Conservation (phyloP, 2,113 vertebrate species). For the Oceanodroma tethys region DNA sequence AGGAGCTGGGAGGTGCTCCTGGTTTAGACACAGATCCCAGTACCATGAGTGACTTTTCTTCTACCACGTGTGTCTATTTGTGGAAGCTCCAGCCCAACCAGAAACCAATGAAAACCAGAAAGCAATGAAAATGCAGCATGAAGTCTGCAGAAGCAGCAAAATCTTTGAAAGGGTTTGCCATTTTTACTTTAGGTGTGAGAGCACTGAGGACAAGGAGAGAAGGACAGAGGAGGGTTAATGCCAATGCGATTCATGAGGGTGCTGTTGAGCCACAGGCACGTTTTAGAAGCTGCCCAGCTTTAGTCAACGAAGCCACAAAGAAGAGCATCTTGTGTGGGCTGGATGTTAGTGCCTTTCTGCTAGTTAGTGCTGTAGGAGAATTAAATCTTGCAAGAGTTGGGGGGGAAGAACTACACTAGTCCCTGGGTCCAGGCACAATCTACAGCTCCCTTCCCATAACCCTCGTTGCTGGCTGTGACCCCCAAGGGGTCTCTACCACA, state of each 20-base stretch:
- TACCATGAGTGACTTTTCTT: not conserved
- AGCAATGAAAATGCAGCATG: not conserved
- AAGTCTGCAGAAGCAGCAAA: not conserved
- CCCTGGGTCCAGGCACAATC: not conserved
- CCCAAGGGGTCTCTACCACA: not conserved
- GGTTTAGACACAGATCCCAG: not conserved
- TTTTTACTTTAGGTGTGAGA: not conserved
- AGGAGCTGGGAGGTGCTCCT: not conserved
- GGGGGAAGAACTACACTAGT: not conserved
- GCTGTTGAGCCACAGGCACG: not conserved
- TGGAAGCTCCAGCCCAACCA: not conserved
- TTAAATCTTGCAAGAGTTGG: not conserved
- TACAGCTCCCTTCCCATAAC: not conserved
- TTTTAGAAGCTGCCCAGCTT: not conserved
- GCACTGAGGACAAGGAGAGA: not conserved
- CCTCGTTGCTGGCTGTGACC: not conserved
- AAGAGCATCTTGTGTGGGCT: not conserved
- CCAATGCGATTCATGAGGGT: accelerated
- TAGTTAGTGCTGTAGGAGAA: not conserved
- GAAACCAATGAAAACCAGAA: not conserved
- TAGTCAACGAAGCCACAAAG: not conserved
- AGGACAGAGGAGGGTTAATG: not conserved
- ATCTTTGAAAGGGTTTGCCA: not conserved
- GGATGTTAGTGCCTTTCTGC: not conserved
- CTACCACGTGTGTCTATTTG: not conserved